Evolutionary conservation across 2,113 vertebrate genomes (phyloP).

Genomic region (Megaceryle torquata): DNA sequence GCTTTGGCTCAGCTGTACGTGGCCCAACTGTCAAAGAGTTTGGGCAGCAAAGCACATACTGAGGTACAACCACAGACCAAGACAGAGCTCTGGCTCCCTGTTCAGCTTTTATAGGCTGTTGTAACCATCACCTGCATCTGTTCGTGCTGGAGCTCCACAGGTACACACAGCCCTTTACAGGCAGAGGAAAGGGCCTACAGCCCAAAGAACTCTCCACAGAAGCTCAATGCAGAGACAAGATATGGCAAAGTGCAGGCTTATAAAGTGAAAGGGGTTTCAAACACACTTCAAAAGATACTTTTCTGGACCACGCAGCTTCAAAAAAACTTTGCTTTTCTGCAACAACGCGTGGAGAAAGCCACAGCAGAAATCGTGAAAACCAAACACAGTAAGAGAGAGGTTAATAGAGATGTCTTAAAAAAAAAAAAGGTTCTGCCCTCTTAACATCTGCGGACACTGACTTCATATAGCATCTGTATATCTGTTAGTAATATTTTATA

Average conservation of each 20-base stretch:
- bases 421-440: not conserved
- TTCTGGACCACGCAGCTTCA: not conserved
- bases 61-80: accelerated
- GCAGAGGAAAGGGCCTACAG: not conserved
- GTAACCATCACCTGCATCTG: not conserved
- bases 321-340: not conserved
- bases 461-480: not conserved
- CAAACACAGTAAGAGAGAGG: not conserved
- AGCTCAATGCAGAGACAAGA: not conserved
- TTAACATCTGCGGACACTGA: not conserved
- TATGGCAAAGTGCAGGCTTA: not conserved
- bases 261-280: not conserved
- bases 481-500: not conserved
- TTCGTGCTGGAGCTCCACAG: not conserved
- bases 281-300: not conserved
- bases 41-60: not conserved
- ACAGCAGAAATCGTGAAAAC: not conserved
- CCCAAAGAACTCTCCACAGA: not conserved
- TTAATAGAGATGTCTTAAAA: not conserved
- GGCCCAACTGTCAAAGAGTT: accelerated
- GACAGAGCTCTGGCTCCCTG: not conserved
- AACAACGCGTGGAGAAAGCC: not conserved
- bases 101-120: accelerated
- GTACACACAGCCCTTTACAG: not conserved
- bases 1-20: no score